phyloP scores from a whole-genome alignment of 2,888 invertebrate species.

The Watsonalla binaria region DNA sequence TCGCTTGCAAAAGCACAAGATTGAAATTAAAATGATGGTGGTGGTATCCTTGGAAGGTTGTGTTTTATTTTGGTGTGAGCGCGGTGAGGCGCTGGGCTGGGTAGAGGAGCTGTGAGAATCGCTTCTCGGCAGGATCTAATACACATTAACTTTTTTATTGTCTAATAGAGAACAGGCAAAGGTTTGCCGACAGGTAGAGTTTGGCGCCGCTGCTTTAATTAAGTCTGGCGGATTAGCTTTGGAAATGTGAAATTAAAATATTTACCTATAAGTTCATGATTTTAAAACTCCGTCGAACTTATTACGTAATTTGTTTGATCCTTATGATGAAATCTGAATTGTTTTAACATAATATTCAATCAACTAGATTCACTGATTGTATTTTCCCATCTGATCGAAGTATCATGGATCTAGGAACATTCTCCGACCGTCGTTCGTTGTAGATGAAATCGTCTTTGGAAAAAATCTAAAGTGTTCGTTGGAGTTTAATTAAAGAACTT shows the following conservation, averaged over 20 bases:
- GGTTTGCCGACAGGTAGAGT: constrained; percentile 69
- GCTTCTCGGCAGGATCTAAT: constrained; percentile 55
- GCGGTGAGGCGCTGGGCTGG: constrained; percentile 33
- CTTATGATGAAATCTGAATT: too few relatives aligned
- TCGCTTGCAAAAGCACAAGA: constrained; percentile 35
- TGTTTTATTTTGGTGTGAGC: constrained; percentile 62
- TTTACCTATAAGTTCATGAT: neutral
- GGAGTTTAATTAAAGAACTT: constrained; percentile 35
- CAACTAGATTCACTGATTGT: too few relatives aligned
- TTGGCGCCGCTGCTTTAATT: constrained; percentile 73
- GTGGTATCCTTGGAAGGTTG: constrained; percentile 77
- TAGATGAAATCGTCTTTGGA: neutral
- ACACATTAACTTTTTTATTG: constrained; percentile 74
- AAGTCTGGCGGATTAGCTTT: constrained; percentile 57
- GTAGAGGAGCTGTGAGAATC: constrained; percentile 66
- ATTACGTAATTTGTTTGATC: too few relatives aligned
- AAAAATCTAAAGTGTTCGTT: constrained; percentile 4
- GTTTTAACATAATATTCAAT: too few relatives aligned
- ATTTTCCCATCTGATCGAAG: too few relatives aligned
- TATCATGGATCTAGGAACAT: too few relatives aligned
- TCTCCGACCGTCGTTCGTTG: neutral
- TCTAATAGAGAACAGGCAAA: constrained; percentile 72
- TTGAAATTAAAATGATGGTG: constrained; percentile 64
- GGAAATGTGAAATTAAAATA: constrained; percentile 33
- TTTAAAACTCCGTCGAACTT: neutral